Percentiles rank a stretch among this genome's conserved stretches.
Evolutionary conservation across 2,113 vertebrate genomes (phyloP).

Genomic region (Coregonus clupeaformis): DNA sequence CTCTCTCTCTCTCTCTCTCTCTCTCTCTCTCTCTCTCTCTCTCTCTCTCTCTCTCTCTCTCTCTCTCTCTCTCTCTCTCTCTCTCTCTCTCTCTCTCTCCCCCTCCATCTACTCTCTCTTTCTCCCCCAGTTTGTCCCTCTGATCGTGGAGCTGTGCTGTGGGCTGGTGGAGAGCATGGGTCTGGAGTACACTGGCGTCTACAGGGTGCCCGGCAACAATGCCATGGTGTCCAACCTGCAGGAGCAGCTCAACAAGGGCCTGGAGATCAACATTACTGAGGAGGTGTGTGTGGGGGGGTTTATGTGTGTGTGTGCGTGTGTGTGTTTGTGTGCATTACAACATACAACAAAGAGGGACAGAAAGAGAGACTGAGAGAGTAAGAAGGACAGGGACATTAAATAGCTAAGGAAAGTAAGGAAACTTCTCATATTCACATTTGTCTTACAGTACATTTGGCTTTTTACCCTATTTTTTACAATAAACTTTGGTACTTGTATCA

Average conservation of each 20-base stretch:
- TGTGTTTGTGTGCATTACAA: neutral
- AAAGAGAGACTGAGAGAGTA: no score
- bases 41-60: neutral
- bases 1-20: neutral
- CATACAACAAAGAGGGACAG: neutral
- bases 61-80: neutral
- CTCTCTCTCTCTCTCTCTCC: neutral
- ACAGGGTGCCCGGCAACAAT: slow-evolving; percentile 94
- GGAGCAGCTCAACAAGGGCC: slow-evolving; percentile 93
- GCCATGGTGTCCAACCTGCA: slow-evolving; percentile 93
- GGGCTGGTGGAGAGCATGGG: slow-evolving; percentile 87
- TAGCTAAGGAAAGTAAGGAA: no score
- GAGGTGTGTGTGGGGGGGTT: slow-evolving; percentile 72
- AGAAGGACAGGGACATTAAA: no score
- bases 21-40: neutral
- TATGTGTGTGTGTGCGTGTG: neutral
- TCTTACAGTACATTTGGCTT: no score
- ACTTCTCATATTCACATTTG: no score
- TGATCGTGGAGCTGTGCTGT: slow-evolving; percentile 93
- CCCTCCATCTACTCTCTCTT: neutral
- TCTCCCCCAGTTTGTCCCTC: slow-evolving; percentile 80
- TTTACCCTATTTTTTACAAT: no score
- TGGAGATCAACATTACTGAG: slow-evolving; percentile 89
- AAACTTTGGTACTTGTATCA: no score
- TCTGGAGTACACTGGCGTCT: slow-evolving; percentile 93